Percentiles rank a stretch among this genome's conserved stretches.
Evolutionary conservation across 37 sponge, comb jelly and placozoan species (phyloP).

Genomic region (Ianthella basta): DNA sequence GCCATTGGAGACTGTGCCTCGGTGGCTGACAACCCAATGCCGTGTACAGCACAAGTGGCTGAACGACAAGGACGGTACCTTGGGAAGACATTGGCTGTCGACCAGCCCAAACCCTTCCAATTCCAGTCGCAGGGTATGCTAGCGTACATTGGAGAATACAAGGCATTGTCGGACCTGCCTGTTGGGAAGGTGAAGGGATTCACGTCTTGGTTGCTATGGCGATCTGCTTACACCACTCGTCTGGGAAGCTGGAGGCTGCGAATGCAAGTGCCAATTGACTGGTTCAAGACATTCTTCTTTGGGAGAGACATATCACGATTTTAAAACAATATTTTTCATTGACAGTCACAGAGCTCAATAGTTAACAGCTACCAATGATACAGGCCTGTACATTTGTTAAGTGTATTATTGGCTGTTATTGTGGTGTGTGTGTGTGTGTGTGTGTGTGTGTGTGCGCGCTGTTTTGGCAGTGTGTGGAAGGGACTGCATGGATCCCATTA

Average conservation of each 20-base stretch:
- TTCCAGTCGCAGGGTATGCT: slow-evolving; percentile 85
- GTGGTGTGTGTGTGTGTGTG: no score
- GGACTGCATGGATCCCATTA: no score
- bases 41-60: slow-evolving; percentile 87
- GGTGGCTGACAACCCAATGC: slow-evolving; percentile 44
- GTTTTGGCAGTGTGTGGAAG: no score
- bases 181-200: slow-evolving; percentile 74
- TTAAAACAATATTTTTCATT: no score
- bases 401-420: no score
- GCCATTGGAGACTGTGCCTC: slow-evolving; percentile 90
- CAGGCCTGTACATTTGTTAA: no score
- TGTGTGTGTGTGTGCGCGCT: no score
- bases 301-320: slow-evolving; percentile 91
- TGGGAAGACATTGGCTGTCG: slow-evolving; percentile 55
- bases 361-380: no score
- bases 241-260: slow-evolving; percentile 92
- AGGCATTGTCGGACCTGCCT: slow-evolving; percentile 74
- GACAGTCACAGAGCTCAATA: no score
- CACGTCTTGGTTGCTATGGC: slow-evolving; percentile 87
- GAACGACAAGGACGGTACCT: slow-evolving; percentile 85
- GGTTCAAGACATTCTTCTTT: slow-evolving; percentile 87
- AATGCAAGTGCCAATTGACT: slow-evolving; percentile 92
- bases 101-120: slow-evolving; percentile 45
- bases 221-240: slow-evolving; percentile 82
- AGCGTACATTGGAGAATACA: slow-evolving; percentile 87